Evolutionary conservation across 2,888 invertebrate species (phyloP).

Genomic region (Melipona beecheii): DNA sequence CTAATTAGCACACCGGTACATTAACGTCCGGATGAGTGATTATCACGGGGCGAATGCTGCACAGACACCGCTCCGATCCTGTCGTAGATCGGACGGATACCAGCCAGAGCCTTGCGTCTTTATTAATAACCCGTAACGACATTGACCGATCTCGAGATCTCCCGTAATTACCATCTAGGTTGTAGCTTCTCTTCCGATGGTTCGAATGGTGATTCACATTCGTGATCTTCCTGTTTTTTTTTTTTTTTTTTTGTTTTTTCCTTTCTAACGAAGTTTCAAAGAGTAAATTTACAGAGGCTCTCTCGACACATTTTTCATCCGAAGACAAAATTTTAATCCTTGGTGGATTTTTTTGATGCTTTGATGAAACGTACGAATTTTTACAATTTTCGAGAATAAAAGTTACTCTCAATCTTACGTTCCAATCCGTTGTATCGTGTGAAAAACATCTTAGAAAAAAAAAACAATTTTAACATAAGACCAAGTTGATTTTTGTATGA

Average conservation of each 20-base stretch:
- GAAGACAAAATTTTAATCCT: too few relatives aligned
- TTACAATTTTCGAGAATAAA: too few relatives aligned
- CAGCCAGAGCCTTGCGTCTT: slow-evolving; percentile 76
- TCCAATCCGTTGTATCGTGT: too few relatives aligned
- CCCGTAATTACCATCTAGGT: slow-evolving; percentile 77
- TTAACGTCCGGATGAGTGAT: slow-evolving; percentile 80
- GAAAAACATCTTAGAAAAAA: too few relatives aligned
- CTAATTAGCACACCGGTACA: slow-evolving; percentile 79
- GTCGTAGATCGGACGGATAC: slow-evolving; percentile 78
- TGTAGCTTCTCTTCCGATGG: slow-evolving; percentile 43
- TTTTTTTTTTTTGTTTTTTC: too few relatives aligned
- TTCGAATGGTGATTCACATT: slow-evolving; percentile 16
- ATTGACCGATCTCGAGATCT: slow-evolving; percentile 79
- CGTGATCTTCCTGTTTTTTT: slow-evolving; percentile 1
- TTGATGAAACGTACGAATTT: too few relatives aligned
- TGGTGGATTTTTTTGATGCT: too few relatives aligned
- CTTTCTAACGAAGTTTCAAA: not conserved
- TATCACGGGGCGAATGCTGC: slow-evolving; percentile 68
- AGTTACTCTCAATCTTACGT: too few relatives aligned
- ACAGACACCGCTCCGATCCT: slow-evolving; percentile 73
- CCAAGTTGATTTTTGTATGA: too few relatives aligned
- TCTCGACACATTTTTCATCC: not conserved
- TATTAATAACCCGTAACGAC: slow-evolving; percentile 82
- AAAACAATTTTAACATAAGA: too few relatives aligned
- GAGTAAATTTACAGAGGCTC: not conserved